Evolutionary conservation across 2,888 invertebrate species (phyloP).

Genomic region (Microctonus aethiopoides): DNA sequence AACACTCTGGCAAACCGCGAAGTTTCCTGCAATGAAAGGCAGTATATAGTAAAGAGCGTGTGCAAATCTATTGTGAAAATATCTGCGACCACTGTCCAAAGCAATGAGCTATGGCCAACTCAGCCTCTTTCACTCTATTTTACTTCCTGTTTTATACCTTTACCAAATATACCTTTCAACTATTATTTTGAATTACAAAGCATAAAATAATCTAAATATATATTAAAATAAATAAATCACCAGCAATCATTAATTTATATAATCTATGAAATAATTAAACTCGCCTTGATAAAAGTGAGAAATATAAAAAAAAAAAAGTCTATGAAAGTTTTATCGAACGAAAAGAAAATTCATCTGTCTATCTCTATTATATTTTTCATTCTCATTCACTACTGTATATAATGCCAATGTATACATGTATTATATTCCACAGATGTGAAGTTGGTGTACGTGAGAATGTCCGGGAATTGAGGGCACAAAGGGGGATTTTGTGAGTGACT

Average conservation of each 20-base stretch:
- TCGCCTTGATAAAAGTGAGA: too few relatives aligned
- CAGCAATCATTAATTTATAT: too few relatives aligned
- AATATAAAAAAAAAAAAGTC: slow-evolving; percentile 38
- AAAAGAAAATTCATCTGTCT: slow-evolving; percentile 40
- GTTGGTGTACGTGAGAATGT: not conserved
- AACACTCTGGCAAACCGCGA: slow-evolving; percentile 59
- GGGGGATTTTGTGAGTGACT: slow-evolving; percentile 6
- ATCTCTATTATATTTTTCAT: not conserved
- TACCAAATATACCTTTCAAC: too few relatives aligned
- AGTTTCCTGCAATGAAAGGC: slow-evolving; percentile 63
- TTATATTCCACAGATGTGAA: not conserved
- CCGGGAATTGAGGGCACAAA: slow-evolving; percentile 6
- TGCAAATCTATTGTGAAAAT: slow-evolving; percentile 63
- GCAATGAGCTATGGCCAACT: slow-evolving; percentile 57
- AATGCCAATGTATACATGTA: not conserved
- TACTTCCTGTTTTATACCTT: not conserved
- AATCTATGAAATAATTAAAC: too few relatives aligned
- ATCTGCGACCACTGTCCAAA: slow-evolving; percentile 62
- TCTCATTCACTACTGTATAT: not conserved
- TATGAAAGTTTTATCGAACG: slow-evolving; percentile 47
- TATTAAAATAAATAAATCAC: too few relatives aligned
- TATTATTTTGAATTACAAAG: too few relatives aligned
- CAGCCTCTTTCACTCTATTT: not conserved
- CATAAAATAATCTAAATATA: too few relatives aligned
- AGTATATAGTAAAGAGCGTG: slow-evolving; percentile 46